Percentiles rank a stretch among this genome's conserved stretches.
Evolutionary conservation across 2,113 vertebrate genomes (phyloP).

Genomic region (Lagopus leucura): DNA sequence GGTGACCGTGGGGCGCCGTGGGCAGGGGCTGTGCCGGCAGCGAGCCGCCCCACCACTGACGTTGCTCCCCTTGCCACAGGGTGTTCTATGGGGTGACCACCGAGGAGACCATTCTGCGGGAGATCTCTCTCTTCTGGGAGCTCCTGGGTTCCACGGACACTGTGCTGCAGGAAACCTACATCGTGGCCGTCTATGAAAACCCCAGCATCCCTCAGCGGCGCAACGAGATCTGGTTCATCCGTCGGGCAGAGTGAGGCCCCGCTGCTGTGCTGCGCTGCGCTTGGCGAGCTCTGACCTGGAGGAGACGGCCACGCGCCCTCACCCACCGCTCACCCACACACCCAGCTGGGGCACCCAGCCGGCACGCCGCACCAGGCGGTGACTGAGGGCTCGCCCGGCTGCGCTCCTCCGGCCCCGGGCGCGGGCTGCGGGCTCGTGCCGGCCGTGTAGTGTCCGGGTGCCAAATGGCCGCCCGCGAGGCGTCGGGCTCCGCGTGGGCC

Average conservation of each 20-base stretch:
- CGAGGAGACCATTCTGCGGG: constrained; percentile 82
- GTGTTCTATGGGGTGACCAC: constrained; percentile 84
- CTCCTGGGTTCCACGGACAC: constrained; percentile 69
- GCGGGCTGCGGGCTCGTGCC: background rate
- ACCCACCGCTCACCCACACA: background rate
- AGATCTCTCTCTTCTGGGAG: constrained; percentile 82
- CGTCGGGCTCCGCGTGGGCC: background rate
- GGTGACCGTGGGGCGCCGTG: constrained; percentile 67
- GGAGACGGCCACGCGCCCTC: background rate
- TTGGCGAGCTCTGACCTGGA: constrained; percentile 18
- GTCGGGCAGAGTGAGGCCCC: constrained; percentile 39
- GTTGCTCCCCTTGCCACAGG: constrained; percentile 63
- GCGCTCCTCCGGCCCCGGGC: background rate
- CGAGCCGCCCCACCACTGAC: background rate
- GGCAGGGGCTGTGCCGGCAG: too few species aligned
- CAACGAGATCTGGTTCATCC: constrained; percentile 90
- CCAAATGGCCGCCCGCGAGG: background rate
- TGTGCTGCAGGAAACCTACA: constrained; percentile 72
- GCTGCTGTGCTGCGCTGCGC: background rate
- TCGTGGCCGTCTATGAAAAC: constrained; percentile 86
- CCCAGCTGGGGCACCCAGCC: background rate
- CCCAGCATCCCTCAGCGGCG: constrained; percentile 79
- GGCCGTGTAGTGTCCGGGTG: background rate
- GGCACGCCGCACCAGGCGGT: background rate
- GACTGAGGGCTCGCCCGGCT: background rate